Percentiles rank a stretch among this genome's conserved stretches.
These are phyloP conservation scores for Colletes gigas DNA, from an alignment of 1,140 invertebrate genomes.

Conservation along the genomic window DNA sequence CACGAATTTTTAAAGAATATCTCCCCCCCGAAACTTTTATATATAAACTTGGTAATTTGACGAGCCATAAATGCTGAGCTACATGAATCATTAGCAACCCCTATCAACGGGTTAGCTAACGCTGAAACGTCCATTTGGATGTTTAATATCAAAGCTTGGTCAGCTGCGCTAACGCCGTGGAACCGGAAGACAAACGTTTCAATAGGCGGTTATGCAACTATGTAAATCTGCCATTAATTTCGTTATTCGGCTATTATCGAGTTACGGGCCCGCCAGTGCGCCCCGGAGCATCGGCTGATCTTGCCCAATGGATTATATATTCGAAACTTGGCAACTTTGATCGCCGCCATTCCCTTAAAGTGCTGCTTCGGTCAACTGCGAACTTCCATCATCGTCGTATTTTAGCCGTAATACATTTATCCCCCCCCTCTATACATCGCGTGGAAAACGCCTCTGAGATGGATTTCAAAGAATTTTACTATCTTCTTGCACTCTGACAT, in stretches of 20 bases:
- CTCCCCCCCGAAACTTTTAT: too few species aligned
- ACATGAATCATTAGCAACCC: too few species aligned
- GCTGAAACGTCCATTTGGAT: not conserved
- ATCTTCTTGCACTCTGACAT: too few species aligned
- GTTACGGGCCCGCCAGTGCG: not conserved
- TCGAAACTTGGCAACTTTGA: constrained; percentile 48
- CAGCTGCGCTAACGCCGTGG: constrained; percentile 17
- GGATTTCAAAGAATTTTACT: too few species aligned
- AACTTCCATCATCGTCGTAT: constrained; percentile 48
- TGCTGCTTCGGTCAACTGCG: constrained; percentile 47
- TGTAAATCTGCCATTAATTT: constrained; percentile 45
- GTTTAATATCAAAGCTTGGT: constrained; percentile 26
- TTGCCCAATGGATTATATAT: constrained; percentile 24
- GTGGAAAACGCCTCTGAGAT: constrained; percentile 30
- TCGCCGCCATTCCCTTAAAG: constrained; percentile 23
- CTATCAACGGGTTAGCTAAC: not conserved
- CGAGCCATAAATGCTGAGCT: too few species aligned
- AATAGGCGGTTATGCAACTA: constrained; percentile 36
- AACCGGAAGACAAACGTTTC: constrained; percentile 40
- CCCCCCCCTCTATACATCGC: not conserved
- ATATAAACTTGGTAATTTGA: too few species aligned
- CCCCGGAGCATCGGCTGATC: constrained; percentile 29
- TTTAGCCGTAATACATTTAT: constrained; percentile 55
- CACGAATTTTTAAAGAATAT: too few species aligned
- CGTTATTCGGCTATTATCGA: constrained; percentile 43